Percentiles rank a stretch among this genome's conserved stretches.
phyloP scores from a whole-genome alignment of 2,797 vertebrate genomes.

The Apodemus agrarius region DNA sequence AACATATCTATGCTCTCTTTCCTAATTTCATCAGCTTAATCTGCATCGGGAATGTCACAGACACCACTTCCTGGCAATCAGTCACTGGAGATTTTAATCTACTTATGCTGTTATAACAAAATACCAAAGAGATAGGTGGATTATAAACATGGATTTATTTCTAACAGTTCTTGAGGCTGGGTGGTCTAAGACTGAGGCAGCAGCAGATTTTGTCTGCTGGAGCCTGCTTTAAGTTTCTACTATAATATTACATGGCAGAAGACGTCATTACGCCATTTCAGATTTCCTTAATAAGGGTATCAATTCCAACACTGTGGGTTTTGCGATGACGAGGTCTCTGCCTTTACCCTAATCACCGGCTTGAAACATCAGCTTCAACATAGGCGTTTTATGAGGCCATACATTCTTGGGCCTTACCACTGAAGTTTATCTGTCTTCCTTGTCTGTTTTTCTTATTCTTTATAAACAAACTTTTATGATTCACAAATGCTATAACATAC shows the following conservation, averaged over 20 bases:
- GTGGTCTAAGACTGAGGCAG: background rate
- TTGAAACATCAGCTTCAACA: background rate
- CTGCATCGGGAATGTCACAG: background rate
- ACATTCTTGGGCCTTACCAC: background rate
- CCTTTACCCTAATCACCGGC: background rate
- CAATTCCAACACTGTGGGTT: background rate
- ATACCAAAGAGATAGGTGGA: background rate
- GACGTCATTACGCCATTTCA: background rate
- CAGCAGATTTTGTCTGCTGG: background rate
- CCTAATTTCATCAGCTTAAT: background rate
- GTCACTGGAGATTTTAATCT: background rate
- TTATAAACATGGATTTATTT: background rate
- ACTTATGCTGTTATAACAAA: background rate
- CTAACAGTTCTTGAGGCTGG: background rate
- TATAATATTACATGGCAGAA: background rate
- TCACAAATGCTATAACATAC: background rate
- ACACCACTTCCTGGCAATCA: background rate
- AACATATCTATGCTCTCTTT: background rate
- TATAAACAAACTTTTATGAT: background rate
- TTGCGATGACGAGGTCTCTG: background rate
- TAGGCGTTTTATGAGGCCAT: no score
- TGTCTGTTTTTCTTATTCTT: background rate
- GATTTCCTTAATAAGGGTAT: background rate
- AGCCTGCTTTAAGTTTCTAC: background rate
- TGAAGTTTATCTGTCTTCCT: background rate